Evolutionary conservation across 2,797 vertebrate genomes (phyloP).

Genomic region (Epinephelus coioides): DNA sequence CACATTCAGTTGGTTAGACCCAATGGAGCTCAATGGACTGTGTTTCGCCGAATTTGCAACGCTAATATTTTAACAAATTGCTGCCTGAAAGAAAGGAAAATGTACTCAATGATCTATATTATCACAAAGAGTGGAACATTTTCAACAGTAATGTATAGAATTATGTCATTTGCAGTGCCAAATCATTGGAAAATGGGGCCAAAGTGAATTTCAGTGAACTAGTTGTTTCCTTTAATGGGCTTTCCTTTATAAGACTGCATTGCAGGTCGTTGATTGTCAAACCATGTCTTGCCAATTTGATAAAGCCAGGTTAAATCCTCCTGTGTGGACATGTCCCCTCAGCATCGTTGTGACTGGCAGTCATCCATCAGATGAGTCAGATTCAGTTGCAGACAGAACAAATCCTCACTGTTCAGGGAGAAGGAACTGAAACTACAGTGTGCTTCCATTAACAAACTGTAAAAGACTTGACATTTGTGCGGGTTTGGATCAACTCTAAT

Average conservation of each 20-base stretch:
- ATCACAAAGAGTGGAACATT: background rate
- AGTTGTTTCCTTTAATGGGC: background rate
- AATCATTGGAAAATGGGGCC: background rate
- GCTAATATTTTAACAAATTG: background rate
- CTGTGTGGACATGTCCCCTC: slow-evolving; percentile 4
- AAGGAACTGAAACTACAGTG: background rate
- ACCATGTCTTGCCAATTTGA: slow-evolving; percentile 15
- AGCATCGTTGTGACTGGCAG: slow-evolving; percentile 24
- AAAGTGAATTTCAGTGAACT: background rate
- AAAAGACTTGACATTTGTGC: background rate
- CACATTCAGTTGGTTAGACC: background rate
- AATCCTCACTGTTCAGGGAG: background rate
- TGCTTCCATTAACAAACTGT: background rate
- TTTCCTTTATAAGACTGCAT: background rate
- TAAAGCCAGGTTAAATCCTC: slow-evolving; percentile 40
- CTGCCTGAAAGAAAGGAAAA: background rate
- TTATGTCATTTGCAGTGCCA: background rate
- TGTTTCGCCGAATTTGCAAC: background rate
- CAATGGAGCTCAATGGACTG: background rate
- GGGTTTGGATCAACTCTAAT: background rate
- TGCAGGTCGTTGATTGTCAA: slow-evolving; percentile 24
- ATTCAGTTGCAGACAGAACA: background rate
- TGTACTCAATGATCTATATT: background rate
- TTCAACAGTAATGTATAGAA: background rate
- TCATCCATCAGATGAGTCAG: slow-evolving; percentile 15